Conservation (phyloP, 2,797 vertebrate species). For the Lepus oiostolus region DNA sequence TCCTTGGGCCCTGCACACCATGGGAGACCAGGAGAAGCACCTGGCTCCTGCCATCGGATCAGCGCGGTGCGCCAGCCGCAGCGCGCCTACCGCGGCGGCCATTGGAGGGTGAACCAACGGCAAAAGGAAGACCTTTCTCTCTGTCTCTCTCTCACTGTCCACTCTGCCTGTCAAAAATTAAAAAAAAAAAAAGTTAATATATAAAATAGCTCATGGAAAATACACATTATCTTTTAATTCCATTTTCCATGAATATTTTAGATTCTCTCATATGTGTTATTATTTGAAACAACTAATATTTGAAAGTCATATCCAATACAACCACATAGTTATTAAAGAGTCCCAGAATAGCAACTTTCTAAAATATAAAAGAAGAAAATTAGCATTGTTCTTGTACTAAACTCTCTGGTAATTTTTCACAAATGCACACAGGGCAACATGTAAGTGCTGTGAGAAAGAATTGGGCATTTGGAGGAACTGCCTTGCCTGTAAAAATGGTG, state of each 20-base stretch:
- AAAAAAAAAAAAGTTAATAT: conserved; percentile 5
- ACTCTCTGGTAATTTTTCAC: neutral
- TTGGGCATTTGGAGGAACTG: neutral
- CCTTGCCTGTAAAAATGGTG: neutral
- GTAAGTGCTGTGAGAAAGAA: neutral
- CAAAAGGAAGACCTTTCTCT: no score
- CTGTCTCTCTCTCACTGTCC: no score
- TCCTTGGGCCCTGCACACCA: no score
- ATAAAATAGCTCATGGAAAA: neutral
- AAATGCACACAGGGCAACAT: neutral
- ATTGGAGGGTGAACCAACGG: no score
- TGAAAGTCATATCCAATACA: neutral
- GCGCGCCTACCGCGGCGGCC: no score
- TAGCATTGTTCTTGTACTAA: neutral
- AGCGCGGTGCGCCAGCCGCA: no score
- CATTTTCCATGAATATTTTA: no score
- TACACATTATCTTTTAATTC: no score
- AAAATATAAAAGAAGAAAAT: conserved; percentile 22
- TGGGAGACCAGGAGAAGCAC: no score
- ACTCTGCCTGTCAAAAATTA: no score
- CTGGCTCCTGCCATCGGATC: no score
- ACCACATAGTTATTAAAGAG: neutral
- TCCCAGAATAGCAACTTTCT: neutral
- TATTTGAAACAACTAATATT: conserved; percentile 17
- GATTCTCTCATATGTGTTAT: neutral